Percentiles rank a stretch among this genome's conserved stretches.
Conservation (phyloP, 2,888 invertebrate species). For the Cataglyphis cursor region DNA sequence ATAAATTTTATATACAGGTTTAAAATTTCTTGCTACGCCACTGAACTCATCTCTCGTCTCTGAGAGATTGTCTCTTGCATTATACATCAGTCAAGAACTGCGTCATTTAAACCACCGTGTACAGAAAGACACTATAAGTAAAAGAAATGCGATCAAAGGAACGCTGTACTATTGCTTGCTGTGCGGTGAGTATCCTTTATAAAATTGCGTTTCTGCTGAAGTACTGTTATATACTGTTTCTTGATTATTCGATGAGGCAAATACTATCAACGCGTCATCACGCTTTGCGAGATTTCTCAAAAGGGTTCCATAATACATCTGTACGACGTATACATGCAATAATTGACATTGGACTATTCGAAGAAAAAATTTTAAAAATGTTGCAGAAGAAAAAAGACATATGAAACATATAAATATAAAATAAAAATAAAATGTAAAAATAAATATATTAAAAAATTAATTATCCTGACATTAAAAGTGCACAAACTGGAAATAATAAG, state of each 20-base stretch:
- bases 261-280: constrained; percentile 16
- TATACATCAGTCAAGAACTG: constrained; percentile 29
- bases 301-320: constrained; percentile 12
- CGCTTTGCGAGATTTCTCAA: constrained; percentile 7
- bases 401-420: background rate
- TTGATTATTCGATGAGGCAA: constrained; percentile 29
- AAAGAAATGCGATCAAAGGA: constrained; percentile 23
- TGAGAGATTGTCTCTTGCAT: constrained; percentile 7
- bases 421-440: background rate
- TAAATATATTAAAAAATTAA: background rate
- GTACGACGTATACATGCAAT: constrained; percentile 18
- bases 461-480: background rate
- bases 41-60: background rate
- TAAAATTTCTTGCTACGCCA: background rate
- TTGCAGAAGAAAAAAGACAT: background rate
- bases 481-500: background rate
- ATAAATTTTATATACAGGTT: background rate
- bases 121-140: background rate
- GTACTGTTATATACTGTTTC: constrained; percentile 5
- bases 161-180: background rate
- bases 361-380: background rate
- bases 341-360: background rate
- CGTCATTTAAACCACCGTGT: constrained; percentile 12
- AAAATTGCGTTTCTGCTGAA: constrained; percentile 22
- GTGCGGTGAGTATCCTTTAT: background rate